Evolutionary conservation across 2,113 vertebrate species (phyloP), one percentile per base, ranked within the genome.

Genomic region (Ondatra zibethicus): DNA sequence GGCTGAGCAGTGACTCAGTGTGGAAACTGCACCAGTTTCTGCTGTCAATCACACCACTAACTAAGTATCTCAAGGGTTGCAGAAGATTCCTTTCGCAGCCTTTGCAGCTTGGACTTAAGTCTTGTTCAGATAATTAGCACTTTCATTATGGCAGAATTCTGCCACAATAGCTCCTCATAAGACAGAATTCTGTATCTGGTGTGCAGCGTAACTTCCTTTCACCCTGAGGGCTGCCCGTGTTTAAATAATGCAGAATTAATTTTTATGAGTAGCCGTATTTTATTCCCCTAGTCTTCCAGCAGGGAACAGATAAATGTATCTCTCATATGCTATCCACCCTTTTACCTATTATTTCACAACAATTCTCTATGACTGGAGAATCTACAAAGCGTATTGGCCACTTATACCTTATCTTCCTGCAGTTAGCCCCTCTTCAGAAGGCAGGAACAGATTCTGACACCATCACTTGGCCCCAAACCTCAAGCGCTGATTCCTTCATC

Each of bases 91-190:
- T 80, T 93, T 80, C 39, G 17, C 13, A 75, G 68, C 21, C 58
- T 97, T 78, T 91, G 89, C n/a, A 70, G 68, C 23, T 80, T 75
- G 82, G n/a, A 78, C 65, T 87, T 89, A 65, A 89, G 87, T 94
- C 87, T 73, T 92, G 55, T 85, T 96, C 73, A 84, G 50, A 88
- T 94, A 94, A 96, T 88, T 95, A 84, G 81, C 61, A 89, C 63
- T 92, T 97, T 94, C 65, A 90, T 45, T 80, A 92, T 2, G 19
- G 65, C 39, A n/a, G 80, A 36, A 91, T 66, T 86, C 88, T 92
- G 61, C 63, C 52, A 27, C 72, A 50, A 92, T 23, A 78, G 58
- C n/a, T 93, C 31, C 70, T 89, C 66, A 2, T 45, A 91, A 92
- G 80, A 65, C 78, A 96, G 85, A 90, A 90, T n/a, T 86, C 75